These are phyloP conservation scores for Ctenomys sociabilis DNA, from an alignment of 2,113 vertebrate genomes.

Conservation along the genomic window DNA sequence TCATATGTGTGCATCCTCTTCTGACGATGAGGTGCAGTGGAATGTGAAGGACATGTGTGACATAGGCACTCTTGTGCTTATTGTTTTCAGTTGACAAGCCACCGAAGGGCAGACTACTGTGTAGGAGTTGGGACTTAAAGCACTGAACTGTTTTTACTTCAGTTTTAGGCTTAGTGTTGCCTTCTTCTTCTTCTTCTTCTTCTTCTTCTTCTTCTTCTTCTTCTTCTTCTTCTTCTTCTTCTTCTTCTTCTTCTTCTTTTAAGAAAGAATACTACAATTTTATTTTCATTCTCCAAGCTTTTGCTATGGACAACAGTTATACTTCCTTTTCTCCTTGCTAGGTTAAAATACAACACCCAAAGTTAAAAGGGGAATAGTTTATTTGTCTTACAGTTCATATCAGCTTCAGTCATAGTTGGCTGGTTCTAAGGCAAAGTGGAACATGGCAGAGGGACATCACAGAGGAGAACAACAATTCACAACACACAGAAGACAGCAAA, in stretches of 20 bases:
- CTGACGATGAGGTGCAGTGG: neutral
- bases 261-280: neutral
- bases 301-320: neutral
- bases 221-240: no score
- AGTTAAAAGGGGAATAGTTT: neutral
- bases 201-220: no score
- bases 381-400: neutral
- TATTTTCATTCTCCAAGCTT: conserved; percentile 33
- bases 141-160: neutral
- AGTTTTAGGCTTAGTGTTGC: neutral
- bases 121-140: neutral
- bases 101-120: neutral
- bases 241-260: neutral
- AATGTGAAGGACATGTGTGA: neutral
- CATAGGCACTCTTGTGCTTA: neutral
- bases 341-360: neutral
- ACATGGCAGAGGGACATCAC: neutral
- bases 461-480: neutral
- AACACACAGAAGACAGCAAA: neutral
- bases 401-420: neutral
- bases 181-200: no score
- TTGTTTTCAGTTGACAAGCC: neutral
- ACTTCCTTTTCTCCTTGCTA: neutral
- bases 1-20: neutral
- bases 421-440: neutral